Percentiles rank a stretch among this genome's conserved stretches.
Conservation (phyloP, 2,888 invertebrate species). For the Meiosimyza decipiens region DNA sequence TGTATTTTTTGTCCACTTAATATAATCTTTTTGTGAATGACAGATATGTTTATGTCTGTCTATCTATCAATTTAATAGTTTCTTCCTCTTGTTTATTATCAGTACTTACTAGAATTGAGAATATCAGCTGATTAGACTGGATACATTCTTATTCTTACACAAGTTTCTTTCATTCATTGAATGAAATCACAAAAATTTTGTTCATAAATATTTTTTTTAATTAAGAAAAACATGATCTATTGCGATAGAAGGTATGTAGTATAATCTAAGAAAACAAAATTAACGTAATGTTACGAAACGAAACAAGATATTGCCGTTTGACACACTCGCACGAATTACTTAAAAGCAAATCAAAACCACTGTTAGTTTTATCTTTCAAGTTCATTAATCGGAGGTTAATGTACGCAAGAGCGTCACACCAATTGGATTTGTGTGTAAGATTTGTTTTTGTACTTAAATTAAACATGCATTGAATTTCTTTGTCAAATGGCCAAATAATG, state of each 20-base stretch:
- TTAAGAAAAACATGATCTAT: too few species aligned
- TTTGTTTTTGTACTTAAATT: slow-evolving; percentile 20
- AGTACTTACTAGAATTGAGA: too few species aligned
- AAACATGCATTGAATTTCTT: slow-evolving; percentile 7
- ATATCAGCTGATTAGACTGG: too few species aligned
- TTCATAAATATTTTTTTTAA: too few species aligned
- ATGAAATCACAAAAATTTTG: too few species aligned
- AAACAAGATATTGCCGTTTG: not conserved
- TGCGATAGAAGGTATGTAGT: too few species aligned
- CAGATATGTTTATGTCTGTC: not conserved
- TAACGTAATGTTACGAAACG: too few species aligned
- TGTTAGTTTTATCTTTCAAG: slow-evolving; percentile 30
- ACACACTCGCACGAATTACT: not conserved
- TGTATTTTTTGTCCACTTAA: not conserved
- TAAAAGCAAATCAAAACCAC: not conserved
- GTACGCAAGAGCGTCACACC: slow-evolving; percentile 26
- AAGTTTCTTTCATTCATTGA: too few species aligned
- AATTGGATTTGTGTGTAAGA: not conserved
- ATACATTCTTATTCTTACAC: too few species aligned
- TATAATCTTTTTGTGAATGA: not conserved
- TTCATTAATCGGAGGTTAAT: slow-evolving; percentile 44
- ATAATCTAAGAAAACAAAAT: too few species aligned
- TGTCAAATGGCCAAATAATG: not conserved
- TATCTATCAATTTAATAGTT: too few species aligned
- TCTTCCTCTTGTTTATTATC: too few species aligned